Base-by-base conservation (phyloP, 2,113 vertebrate species). In the Accipiter virgatus region DNA sequence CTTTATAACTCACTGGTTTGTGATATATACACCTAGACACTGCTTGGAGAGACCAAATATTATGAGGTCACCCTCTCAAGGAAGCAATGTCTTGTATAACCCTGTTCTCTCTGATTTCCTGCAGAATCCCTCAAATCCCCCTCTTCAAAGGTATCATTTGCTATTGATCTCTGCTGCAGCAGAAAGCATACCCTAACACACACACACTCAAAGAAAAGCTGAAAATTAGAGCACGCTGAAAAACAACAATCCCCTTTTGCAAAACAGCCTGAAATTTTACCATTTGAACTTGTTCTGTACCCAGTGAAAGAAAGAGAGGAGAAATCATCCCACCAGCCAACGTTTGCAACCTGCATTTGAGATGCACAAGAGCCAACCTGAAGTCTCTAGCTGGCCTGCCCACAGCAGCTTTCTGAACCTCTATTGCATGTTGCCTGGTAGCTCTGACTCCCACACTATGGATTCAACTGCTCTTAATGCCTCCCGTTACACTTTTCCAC, bases 71-170 rank as follows among this genome's bases (percentile, higher is more conserved):
- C 11, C 15, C 32, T 87, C 61, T n/a, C 10, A 52, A 77, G 70
- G 91, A 95, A 81, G 68, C 50, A 93, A 92, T 74, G 16, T 19
- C 38, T 94, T 78, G 16, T 74, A 53, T 92, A 90, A 90, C 61
- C 52, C 18, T 73, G 27, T 95, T 95, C 92, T 62, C 68, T 97
- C 78, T 90, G 70, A 84, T 95, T 97, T 96, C 55, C 71, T 80
- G 27, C 45, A 81, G 63, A 97, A 93, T 95, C 66, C 18, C n/a
- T 96, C 80, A 96, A 97, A 97, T 96, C n/a, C 36, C 19, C 6
- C 26, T 71, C 84, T 97, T 97, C 88, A 95, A 81, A 95, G 55
- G 43, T 66, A 87, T 61, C 10, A 72, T 75, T 96, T 92, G 11
- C 29, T 92, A 94, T 86, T 95, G 86, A 97, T 96, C 63, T 95